Base-by-base conservation (phyloP, 2,888 invertebrate genomes). In the Quadriops clusia region DNA sequence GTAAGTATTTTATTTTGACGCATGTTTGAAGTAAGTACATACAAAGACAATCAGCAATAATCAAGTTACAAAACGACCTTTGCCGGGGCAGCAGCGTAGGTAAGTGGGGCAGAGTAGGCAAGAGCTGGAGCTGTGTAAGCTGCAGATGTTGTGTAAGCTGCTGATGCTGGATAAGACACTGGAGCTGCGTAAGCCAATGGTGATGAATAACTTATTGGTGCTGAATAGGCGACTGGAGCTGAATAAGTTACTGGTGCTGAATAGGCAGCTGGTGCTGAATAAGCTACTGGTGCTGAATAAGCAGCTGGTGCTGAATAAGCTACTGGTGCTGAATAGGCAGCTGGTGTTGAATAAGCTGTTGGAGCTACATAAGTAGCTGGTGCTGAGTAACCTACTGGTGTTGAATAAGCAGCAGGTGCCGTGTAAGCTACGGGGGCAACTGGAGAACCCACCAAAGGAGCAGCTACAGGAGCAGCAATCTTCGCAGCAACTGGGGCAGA, bases 331-430 rank as follows among this genome's bases (percentile, higher is more conserved):
- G 53, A 49, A 15, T 29, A 29, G 11, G 29, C 29, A 6, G 17
- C 18, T 3, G 29, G 29, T 6, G 48, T 43, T 15, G 47, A 41
- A 32, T 47, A 51, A 12, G 49, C 47, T 13, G 54, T 39, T 13
- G 55, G 55, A 10, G 55, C 46, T 8, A 49, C 52, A 49, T 37
- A 39, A 17, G 34, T 17, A 18, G n/a, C 11, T 54, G 52, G 35
- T 48, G 40, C 2, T 29, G 32, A 15, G 30, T 34, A 20, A 22
- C 4, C 36, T 39, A 21, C 36, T 18, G 18, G 22, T 10, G 55
- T 53, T 36, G 49, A 40, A 3, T 31, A 33, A 15, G 32, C 33
- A 13, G 28, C 33, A 16, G 36, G 36, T 9, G 36, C 31, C 10
- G 38, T 30, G 26, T 36, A 37, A 17, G 37, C 38, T 16, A 34